A percentile compares a stretch with the other conserved stretches of the same genome.
phyloP scores from a whole-genome alignment of 2,113 vertebrate genomes.

The Carlito syrichta region DNA sequence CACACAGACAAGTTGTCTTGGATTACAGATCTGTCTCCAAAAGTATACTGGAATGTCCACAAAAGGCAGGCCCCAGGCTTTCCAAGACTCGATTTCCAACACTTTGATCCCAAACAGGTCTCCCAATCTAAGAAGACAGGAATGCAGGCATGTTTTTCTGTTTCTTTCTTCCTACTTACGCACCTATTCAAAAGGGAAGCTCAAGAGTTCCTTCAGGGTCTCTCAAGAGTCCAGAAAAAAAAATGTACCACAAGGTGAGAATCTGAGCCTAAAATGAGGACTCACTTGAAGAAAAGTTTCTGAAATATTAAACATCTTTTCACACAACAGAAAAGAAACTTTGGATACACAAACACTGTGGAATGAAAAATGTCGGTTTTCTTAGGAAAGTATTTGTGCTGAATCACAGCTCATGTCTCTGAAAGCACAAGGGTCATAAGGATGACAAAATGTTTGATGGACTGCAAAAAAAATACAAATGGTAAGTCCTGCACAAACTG shows the following conservation, averaged over 20 bases:
- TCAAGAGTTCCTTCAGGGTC: neutral
- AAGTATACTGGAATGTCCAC: neutral
- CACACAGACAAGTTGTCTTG: neutral
- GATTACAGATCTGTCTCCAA: neutral
- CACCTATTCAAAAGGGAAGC: neutral
- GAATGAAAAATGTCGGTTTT: neutral
- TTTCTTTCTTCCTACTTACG: neutral
- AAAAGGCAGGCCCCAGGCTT: neutral
- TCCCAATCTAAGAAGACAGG: neutral
- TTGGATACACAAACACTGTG: neutral
- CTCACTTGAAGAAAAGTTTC: constrained; percentile 19
- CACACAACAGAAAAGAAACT: neutral
- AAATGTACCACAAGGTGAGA: neutral
- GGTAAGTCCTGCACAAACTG: neutral
- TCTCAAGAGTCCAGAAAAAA: neutral
- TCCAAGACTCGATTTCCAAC: neutral
- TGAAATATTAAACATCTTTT: constrained; percentile 44
- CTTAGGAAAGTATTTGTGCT: constrained; percentile 32
- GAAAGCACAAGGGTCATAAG: neutral
- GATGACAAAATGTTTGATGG: constrained; percentile 36
- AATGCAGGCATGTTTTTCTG: neutral
- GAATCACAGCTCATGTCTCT: neutral
- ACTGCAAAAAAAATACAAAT: constrained; percentile 38
- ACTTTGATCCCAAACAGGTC: neutral
- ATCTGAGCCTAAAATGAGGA: constrained; percentile 13